Evolutionary conservation across 2,888 invertebrate species (phyloP), one percentile per base, ranked within the genome.

Genomic region (Apotomis betuletana): DNA sequence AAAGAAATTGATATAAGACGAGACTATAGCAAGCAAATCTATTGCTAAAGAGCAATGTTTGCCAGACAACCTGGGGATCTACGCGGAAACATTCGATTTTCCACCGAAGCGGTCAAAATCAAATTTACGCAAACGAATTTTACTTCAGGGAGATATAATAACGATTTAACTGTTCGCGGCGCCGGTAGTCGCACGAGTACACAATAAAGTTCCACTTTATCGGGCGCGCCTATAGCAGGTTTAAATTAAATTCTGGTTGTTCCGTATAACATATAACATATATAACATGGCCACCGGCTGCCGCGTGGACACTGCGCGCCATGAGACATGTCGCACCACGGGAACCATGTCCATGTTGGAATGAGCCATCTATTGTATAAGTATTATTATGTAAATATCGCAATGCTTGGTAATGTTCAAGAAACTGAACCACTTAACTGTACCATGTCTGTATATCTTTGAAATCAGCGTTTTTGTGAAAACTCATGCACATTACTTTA

Each of bases 201-300:
- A 71, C 71, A 67, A 62, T 71, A 49, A 70, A 61, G 51, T 60
- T 65, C 49, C 51, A 38, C 57, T 71, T 61, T 67, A 71, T 58
- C 57, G 61, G 13, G 51, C 61, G 15, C 49, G 61, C 55, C 57
- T 60, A 69, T 38, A 38, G 36, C 64, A 46, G 58, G 64, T 71
- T 71, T 71, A 61, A 71, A 62, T 71, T 62, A 67, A 71, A 71
- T 62, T 62, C 58, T 64, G 62, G 1, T 70, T 52, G 61, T 67
- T 60, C 27, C 51, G 41, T n/a, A n/a, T n/a, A n/a, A n/a, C n/a
- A n/a, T n/a, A n/a, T n/a, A n/a, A n/a, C n/a, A n/a, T n/a, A n/a
- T n/a, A n/a, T n/a, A 58, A 62, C 70, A 70, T 67, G 51, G 65
- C 60, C 59, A 60, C 9, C 70, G 65, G 65, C 70, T 61, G 65